Conservation (phyloP, 2,888 invertebrate genomes). For the Muschampia plurimacula region DNA sequence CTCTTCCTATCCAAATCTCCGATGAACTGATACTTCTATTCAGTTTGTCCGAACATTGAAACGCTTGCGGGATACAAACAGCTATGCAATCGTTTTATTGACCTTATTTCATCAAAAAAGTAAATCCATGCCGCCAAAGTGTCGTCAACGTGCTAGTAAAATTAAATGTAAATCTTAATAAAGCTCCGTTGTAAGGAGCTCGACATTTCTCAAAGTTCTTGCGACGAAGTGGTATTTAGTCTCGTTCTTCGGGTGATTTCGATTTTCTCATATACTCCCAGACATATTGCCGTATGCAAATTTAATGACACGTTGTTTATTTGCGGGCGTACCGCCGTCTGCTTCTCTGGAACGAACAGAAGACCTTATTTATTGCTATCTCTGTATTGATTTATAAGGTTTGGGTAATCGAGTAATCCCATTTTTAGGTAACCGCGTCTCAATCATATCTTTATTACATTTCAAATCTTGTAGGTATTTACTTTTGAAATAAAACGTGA, state of each 20-base stretch:
- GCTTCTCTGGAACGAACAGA: constrained; percentile 53
- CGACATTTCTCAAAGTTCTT: constrained; percentile 6
- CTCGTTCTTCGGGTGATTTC: constrained; percentile 30
- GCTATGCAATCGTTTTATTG: too few relatives aligned
- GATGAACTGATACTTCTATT: too few relatives aligned
- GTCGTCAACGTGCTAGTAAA: too few relatives aligned
- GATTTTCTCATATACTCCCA: constrained; percentile 53
- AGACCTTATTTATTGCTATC: constrained; percentile 51
- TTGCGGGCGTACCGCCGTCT: constrained; percentile 59
- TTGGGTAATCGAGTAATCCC: constrained; percentile 39
- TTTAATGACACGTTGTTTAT: constrained; percentile 70
- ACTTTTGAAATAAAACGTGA: too few relatives aligned
- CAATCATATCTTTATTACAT: constrained; percentile 29
- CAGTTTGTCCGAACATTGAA: too few relatives aligned
- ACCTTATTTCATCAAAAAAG: too few relatives aligned
- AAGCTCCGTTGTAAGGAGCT: constrained; percentile 11
- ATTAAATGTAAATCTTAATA: background rate
- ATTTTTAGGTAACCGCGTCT: constrained; percentile 28
- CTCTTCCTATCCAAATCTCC: too few relatives aligned
- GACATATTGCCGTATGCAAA: constrained; percentile 73
- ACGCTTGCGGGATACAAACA: too few relatives aligned
- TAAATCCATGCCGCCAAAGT: too few relatives aligned
- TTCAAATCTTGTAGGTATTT: background rate
- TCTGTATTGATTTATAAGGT: constrained; percentile 48
- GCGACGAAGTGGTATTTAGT: constrained; percentile 25